These are phyloP conservation scores for Malurus melanocephalus DNA, from an alignment of 2,113 vertebrate species.

Conservation along the genomic window DNA sequence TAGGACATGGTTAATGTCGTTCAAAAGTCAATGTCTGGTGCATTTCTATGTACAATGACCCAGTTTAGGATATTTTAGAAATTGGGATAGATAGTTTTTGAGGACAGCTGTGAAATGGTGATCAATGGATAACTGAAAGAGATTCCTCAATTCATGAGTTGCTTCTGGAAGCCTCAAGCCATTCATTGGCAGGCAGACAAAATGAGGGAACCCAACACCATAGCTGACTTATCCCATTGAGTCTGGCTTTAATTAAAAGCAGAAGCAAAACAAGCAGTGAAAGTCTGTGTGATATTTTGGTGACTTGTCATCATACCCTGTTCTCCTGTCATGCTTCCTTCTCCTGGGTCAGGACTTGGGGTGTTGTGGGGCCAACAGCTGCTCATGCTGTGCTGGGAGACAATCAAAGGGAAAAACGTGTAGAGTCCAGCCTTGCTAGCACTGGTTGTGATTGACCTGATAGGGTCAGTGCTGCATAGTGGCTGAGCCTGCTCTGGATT, in stretches of 20 bases:
- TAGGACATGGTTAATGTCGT: not conserved
- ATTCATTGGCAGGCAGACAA: not conserved
- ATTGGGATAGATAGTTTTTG: not conserved
- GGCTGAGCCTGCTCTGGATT: not conserved
- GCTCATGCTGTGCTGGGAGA: rapidly evolving
- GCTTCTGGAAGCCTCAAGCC: not conserved
- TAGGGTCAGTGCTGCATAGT: not conserved
- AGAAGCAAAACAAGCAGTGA: not conserved
- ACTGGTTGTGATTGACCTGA: not conserved
- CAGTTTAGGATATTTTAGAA: not conserved
- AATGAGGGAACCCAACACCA: not conserved
- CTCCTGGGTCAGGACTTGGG: not conserved
- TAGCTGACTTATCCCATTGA: not conserved
- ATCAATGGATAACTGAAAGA: not conserved
- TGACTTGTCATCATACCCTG: not conserved
- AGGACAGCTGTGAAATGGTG: not conserved
- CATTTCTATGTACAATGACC: not conserved
- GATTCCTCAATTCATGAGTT: not conserved
- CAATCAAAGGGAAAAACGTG: not conserved
- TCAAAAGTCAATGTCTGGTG: not conserved
- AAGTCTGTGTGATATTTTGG: not conserved
- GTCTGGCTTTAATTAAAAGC: slow-evolving; percentile 10
- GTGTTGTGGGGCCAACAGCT: not conserved
- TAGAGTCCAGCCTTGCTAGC: not conserved
- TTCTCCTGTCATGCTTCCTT: not conserved